A percentile compares a stretch with the other conserved stretches of the same genome.
Evolutionary conservation across 2,797 vertebrate species (phyloP).

Genomic region (Loris lydekkerianus): DNA sequence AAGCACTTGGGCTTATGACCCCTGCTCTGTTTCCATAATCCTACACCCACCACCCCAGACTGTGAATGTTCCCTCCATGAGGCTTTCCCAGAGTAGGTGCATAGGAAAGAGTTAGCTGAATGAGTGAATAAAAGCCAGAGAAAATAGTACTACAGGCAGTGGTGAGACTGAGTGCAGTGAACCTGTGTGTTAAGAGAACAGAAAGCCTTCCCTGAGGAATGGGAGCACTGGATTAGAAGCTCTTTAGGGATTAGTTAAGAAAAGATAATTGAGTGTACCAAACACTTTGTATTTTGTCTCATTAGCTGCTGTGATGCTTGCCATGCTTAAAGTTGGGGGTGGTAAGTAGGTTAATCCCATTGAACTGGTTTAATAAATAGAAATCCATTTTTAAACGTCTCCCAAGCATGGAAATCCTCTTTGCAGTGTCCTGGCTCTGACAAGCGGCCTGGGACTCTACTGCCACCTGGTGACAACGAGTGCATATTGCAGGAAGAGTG

Average conservation of each 20-base stretch:
- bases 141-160: neutral
- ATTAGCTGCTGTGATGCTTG: slow-evolving; percentile 70
- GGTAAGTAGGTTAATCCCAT: slow-evolving; percentile 79
- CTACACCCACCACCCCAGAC: neutral
- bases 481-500: slow-evolving; percentile 82
- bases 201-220: slow-evolving; percentile 48
- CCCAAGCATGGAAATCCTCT: slow-evolving; percentile 45
- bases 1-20: neutral
- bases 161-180: neutral
- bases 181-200: neutral
- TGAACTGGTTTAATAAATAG: slow-evolving; percentile 77
- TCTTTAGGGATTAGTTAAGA: slow-evolving; percentile 75
- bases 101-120: neutral
- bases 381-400: slow-evolving; percentile 74
- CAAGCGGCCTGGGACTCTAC: slow-evolving; percentile 47
- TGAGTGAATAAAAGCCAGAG: neutral
- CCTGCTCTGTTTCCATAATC: neutral
- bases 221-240: neutral
- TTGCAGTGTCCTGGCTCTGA: neutral
- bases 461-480: slow-evolving; percentile 73
- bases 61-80: rapidly evolving
- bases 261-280: slow-evolving; percentile 73
- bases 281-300: slow-evolving; percentile 77
- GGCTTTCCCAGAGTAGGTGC: neutral
- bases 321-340: slow-evolving; percentile 55